These are phyloP conservation scores for Encarsia formosa DNA, from an alignment of 2,888 invertebrate species.

Conservation along the genomic window DNA sequence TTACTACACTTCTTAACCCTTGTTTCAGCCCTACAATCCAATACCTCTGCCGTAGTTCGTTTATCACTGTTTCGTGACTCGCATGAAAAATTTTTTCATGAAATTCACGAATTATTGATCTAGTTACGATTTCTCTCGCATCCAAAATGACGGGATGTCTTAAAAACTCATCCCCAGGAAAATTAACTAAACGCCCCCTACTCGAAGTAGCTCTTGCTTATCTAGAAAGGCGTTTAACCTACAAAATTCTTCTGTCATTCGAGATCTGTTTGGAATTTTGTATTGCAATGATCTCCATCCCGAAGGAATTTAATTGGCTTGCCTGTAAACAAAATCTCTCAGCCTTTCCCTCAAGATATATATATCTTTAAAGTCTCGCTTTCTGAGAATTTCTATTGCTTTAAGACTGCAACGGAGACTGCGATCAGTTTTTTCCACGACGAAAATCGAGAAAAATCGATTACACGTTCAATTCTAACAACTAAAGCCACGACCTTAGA, in stretches of 20 bases:
- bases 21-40: not conserved
- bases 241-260: not conserved
- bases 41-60: not conserved
- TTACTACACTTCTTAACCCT: not conserved
- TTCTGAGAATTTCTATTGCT: not conserved
- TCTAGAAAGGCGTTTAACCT: not conserved
- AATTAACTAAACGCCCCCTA: not conserved
- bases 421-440: not conserved
- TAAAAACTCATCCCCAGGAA: not conserved
- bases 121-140: not conserved
- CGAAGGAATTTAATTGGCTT: not conserved
- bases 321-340: not conserved
- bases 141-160: not conserved
- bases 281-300: not conserved
- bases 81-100: not conserved
- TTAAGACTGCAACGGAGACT: not conserved
- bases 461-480: no score
- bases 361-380: not conserved
- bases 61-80: not conserved
- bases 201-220: not conserved
- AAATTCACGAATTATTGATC: not conserved
- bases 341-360: not conserved
- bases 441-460: not conserved
- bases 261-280: not conserved
- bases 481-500: no score